Conservation (phyloP, 2,797 vertebrate species). For the Pitangus sulphuratus region DNA sequence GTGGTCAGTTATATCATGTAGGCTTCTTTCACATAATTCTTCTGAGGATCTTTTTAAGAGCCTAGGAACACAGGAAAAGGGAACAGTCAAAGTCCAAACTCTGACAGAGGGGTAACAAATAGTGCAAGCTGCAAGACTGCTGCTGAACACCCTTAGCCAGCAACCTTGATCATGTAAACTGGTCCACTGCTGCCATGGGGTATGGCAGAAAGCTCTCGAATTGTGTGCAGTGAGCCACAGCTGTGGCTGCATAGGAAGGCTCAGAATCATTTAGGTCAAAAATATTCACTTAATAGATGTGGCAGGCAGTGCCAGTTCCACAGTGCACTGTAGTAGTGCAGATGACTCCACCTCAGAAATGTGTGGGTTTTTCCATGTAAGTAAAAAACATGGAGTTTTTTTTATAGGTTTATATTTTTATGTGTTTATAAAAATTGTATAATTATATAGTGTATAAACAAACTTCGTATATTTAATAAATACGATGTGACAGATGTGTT, state of each 20-base stretch:
- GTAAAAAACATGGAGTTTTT: not conserved
- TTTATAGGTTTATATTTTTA: not conserved
- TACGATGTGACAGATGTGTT: not conserved
- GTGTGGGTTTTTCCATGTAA: not conserved
- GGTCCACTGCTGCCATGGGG: not conserved
- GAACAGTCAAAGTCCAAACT: not conserved
- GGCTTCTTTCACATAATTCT: not conserved
- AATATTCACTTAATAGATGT: not conserved
- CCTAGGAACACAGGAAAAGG: not conserved
- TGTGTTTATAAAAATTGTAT: not conserved
- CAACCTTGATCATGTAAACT: not conserved
- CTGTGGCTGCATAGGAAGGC: not conserved
- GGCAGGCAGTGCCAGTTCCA: not conserved
- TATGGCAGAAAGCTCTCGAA: fast-evolving
- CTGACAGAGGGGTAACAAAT: not conserved
- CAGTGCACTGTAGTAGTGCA: not conserved
- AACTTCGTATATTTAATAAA: not conserved
- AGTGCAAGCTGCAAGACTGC: not conserved
- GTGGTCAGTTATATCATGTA: not conserved
- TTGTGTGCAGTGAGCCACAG: fast-evolving
- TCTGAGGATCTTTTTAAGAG: not conserved
- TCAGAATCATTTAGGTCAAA: not conserved
- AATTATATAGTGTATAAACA: not conserved
- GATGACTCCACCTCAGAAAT: not conserved
- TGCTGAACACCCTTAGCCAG: not conserved